Evolutionary conservation across 2,888 invertebrate genomes (phyloP).

Genomic region (Syrista parreyssii): DNA sequence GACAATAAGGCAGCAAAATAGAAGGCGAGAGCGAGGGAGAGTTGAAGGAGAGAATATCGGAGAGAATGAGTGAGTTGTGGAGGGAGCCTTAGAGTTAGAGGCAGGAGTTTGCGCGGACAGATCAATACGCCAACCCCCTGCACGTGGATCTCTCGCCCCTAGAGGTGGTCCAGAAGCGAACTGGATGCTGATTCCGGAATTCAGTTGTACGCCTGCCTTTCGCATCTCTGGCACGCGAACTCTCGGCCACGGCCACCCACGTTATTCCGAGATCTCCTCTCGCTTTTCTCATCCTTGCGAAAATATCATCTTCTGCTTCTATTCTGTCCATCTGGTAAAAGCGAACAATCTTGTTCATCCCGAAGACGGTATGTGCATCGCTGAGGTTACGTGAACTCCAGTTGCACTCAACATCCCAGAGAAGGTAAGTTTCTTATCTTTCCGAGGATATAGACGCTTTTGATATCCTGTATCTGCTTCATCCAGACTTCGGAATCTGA

Average conservation of each 20-base stretch:
- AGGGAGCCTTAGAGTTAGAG: constrained; percentile 32
- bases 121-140: constrained; percentile 56
- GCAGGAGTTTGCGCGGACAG: constrained; percentile 58
- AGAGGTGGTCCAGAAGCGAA: constrained; percentile 40
- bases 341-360: not conserved
- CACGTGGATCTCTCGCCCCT: constrained; percentile 51
- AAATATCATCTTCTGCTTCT: not conserved
- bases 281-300: constrained; percentile 8
- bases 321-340: not conserved
- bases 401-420: not conserved
- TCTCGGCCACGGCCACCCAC: constrained; percentile 19
- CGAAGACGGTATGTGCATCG: not conserved
- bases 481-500: too few species aligned
- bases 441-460: not conserved
- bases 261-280: constrained; percentile 1
- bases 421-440: not conserved
- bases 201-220: constrained; percentile 46
- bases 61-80: constrained; percentile 18
- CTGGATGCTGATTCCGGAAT: constrained; percentile 40
- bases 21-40: constrained; percentile 4
- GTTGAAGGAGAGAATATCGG: constrained; percentile 5
- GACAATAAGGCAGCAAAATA: not conserved
- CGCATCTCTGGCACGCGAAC: constrained; percentile 25
- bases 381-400: not conserved
- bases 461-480: not conserved